These are phyloP conservation scores for Gibbula magus DNA, from an alignment of 2,888 invertebrate genomes.

Conservation along the genomic window DNA sequence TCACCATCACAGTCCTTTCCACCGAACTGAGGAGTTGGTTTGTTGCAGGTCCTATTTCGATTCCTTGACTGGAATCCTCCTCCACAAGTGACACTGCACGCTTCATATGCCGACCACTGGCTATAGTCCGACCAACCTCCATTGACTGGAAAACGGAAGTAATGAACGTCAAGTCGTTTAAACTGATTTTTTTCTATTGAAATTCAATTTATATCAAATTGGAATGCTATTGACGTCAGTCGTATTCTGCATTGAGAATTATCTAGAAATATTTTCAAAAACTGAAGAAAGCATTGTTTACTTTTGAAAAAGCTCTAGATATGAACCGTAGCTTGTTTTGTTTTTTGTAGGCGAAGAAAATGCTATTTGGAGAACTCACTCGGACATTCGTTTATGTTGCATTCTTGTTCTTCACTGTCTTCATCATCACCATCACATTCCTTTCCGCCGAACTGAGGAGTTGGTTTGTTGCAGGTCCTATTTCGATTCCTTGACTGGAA, in stretches of 20 bases:
- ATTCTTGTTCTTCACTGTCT: background rate
- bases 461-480: background rate
- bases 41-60: background rate
- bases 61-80: background rate
- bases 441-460: background rate
- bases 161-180: too few species aligned
- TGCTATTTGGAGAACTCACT: background rate
- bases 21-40: conserved; percentile 18
- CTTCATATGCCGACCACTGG: background rate
- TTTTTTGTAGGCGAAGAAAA: too few species aligned
- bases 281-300: too few species aligned
- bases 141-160: background rate
- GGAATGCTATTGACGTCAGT: too few species aligned
- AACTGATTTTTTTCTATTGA: too few species aligned
- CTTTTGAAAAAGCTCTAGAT: too few species aligned
- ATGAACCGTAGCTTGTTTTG: too few species aligned
- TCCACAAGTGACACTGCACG: background rate
- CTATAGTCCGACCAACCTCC: conserved; percentile 12
- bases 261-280: background rate
- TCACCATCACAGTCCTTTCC: conserved; percentile 15
- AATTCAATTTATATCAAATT: too few species aligned
- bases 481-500: background rate
- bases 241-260: background rate
- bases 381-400: background rate
- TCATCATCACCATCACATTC: background rate